Evolutionary conservation across 2,797 vertebrate species (phyloP).

Genomic region (Meda fulgida): DNA sequence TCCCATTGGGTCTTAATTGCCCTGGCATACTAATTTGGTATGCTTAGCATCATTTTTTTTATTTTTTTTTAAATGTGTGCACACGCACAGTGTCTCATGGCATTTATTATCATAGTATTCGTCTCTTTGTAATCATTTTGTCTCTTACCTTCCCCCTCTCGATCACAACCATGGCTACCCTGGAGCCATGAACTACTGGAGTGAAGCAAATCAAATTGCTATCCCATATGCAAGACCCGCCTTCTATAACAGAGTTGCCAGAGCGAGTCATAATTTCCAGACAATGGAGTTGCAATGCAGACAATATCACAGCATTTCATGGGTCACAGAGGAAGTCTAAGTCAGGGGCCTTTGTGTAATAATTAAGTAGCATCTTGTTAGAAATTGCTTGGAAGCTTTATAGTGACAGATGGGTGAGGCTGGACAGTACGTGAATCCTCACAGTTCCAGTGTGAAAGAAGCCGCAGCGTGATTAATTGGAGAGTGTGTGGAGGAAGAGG

Average conservation of each 20-base stretch:
- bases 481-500: slow-evolving; percentile 36
- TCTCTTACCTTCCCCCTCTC: slow-evolving; percentile 19
- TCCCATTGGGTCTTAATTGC: neutral
- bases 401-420: slow-evolving; percentile 56
- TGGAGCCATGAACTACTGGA: slow-evolving; percentile 36
- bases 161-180: slow-evolving; percentile 20
- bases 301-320: slow-evolving; percentile 42
- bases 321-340: slow-evolving; percentile 46
- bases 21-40: slow-evolving; percentile 17
- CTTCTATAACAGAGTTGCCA: slow-evolving; percentile 34
- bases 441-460: slow-evolving; percentile 48
- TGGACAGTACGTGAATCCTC: slow-evolving; percentile 35
- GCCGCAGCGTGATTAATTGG: slow-evolving; percentile 45
- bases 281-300: slow-evolving; percentile 44
- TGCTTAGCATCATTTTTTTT: neutral
- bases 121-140: slow-evolving; percentile 18
- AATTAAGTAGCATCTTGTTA: slow-evolving; percentile 49
- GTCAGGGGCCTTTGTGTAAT: slow-evolving; percentile 42
- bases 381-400: slow-evolving; percentile 47
- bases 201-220: slow-evolving; percentile 53
- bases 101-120: slow-evolving; percentile 10
- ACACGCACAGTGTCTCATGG: slow-evolving; percentile 1
- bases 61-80: neutral
- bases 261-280: slow-evolving; percentile 40
- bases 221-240: slow-evolving; percentile 51